These are phyloP conservation scores for Lasioglossum leucozonium DNA, from an alignment of 2,888 invertebrate genomes.

Conservation along the genomic window DNA sequence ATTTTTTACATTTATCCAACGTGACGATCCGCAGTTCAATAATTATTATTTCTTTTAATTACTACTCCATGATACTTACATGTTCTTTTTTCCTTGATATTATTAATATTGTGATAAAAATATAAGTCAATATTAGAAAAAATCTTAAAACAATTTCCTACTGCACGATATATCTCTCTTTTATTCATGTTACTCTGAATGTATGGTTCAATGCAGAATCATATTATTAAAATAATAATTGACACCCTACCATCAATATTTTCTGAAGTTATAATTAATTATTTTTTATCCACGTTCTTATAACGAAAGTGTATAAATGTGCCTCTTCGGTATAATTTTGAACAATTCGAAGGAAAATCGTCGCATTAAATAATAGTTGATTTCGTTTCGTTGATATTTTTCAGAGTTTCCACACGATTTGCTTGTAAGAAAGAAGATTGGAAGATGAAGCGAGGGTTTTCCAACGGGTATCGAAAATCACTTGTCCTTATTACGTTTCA, in stretches of 20 bases:
- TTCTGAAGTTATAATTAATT: background rate
- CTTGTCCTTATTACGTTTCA: constrained; percentile 36
- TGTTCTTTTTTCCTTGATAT: no score
- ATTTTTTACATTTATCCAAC: no score
- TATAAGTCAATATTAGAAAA: background rate
- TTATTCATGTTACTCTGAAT: background rate
- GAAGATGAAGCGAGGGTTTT: background rate
- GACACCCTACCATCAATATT: no score
- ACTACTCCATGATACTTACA: no score
- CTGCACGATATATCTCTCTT: no score
- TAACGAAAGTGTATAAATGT: no score
- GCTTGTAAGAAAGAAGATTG: background rate
- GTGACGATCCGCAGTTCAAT: no score
- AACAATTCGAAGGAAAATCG: background rate
- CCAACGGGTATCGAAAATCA: constrained; percentile 15
- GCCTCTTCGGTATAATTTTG: no score
- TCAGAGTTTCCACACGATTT: background rate
- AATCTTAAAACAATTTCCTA: no score
- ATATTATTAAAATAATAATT: background rate
- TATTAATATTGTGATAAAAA: no score
- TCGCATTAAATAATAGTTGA: background rate
- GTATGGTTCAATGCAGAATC: background rate
- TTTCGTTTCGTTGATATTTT: background rate
- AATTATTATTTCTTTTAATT: background rate
- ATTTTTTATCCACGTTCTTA: background rate